These are phyloP conservation scores for Lutjanus erythropterus DNA, from an alignment of 2,113 vertebrate genomes.

Conservation along the genomic window DNA sequence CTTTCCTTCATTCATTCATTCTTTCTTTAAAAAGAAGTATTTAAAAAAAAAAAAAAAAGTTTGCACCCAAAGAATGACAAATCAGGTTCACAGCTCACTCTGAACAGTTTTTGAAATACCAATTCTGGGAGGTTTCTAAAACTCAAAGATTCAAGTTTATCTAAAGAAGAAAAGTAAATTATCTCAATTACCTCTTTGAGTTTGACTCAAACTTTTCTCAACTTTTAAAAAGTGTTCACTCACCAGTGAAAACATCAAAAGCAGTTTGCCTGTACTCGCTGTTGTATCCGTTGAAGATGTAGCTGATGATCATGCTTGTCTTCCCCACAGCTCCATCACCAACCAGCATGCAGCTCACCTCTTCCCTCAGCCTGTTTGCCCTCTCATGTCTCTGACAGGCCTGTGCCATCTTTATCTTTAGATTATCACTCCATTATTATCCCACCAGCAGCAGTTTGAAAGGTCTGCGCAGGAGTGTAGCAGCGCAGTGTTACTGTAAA, in stretches of 20 bases:
- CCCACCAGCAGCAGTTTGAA: not conserved
- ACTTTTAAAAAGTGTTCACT: too few species aligned
- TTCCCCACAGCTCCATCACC: slow-evolving; percentile 92
- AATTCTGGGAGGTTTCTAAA: too few species aligned
- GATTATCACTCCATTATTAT: slow-evolving; percentile 21
- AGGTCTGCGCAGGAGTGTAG: slow-evolving; percentile 23
- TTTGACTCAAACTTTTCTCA: too few species aligned
- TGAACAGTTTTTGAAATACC: too few species aligned
- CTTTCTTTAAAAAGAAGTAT: too few species aligned
- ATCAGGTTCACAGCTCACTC: too few species aligned
- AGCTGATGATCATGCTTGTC: slow-evolving; percentile 91
- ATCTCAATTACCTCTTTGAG: too few species aligned
- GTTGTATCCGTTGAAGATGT: slow-evolving; percentile 91
- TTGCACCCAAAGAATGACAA: too few species aligned
- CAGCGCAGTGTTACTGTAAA: slow-evolving; percentile 58
- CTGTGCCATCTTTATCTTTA: slow-evolving; percentile 54
- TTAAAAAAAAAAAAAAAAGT: too few species aligned
- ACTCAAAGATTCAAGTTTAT: too few species aligned
- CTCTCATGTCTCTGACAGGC: slow-evolving; percentile 55
- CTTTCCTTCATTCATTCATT: too few species aligned
- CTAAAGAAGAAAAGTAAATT: too few species aligned
- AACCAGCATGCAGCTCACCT: slow-evolving; percentile 89
- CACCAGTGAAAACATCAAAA: slow-evolving; percentile 91
- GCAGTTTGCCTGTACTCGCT: slow-evolving; percentile 90
- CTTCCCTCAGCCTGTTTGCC: slow-evolving; percentile 53